Base-by-base conservation (phyloP, 2,888 invertebrate species). In the Penaeus monodon region DNA sequence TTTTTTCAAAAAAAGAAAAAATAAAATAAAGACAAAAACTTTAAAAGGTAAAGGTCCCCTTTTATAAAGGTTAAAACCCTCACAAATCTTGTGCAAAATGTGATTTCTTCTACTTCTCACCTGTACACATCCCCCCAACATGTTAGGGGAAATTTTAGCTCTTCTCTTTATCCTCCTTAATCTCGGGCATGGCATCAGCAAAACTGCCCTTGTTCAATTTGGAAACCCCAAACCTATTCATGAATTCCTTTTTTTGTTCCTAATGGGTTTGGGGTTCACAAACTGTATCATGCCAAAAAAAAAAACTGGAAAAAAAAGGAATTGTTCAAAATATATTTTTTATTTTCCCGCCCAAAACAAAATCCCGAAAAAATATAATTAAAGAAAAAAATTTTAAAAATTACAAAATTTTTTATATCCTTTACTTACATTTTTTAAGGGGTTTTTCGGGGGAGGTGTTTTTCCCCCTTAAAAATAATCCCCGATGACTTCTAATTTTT, bases 221-320 rank as follows among this genome's bases (percentile, higher is more conserved):
- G 0, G 99, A 99, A 94, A 98, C 98, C 76, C 97, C 97, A 92
- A 99, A 99, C 85, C 99, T 94, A 92, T 98, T 98, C 90, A 95
- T 93, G 92, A 99, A 99, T 93, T 99, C 99, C 91, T n/a, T 96
- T 97, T 92, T 96, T 96, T 27, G 98, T 98, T 63, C 98, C 98
- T 76, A 99, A 94, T 10, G 99, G 93, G 93, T 96, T 98, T 1
- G n/a, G 99, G 99, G 92, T 99, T 99, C 84, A 99, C 98, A 92
- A 99, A 99, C 91, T 97, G 96, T 65, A 99, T 97, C 99, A 99
- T 99, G 93, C 98, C n/a, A n/a, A n/a, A n/a, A n/a, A n/a, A 98
- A 93, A 98, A 98, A 93, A 99, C 97, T 97, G 93, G 27, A 92
- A 92, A 90, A 78, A 77, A 88, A 89, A 86, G 64, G 84, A 80